Evolutionary conservation across 2,113 vertebrate species (phyloP), one percentile per base, ranked within the genome.

Genomic region (Poeciliopsis turrubarensis): DNA sequence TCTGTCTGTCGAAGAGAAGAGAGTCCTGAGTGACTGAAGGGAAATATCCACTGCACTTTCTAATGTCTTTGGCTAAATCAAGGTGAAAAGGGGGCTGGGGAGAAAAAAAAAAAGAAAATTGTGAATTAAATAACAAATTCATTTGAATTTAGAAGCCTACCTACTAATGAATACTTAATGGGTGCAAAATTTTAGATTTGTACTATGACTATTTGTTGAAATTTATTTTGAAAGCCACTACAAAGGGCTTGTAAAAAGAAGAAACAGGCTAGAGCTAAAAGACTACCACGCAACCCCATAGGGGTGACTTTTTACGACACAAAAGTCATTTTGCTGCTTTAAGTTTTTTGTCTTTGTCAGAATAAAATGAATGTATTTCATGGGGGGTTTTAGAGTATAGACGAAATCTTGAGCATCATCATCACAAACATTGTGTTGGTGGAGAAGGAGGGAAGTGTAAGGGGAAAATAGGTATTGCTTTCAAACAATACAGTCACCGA

Each of bases 1-100:
- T 79, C 83, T 92, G 91, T 86, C 72, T 92, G 93, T 78, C 87
- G 93, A 88, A 92, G 91, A 94, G 89, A 93, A 90, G 90, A 93
- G 78, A 80, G 84, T 89, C 44, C 90, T 61, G 44, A 72, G 27
- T 47, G 57, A 70, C 65, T 61, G 68, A 61, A 70, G 64, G 63
- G 27, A 37, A 12, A 80, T 62, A 39, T 32, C 37, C 75, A 51
- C 60, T 25, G 51, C 77, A 83, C 65, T 69, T 85, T 69, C 72
- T 75, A 57, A 74, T 8, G 14, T 19, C 0, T 34, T 70, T n/a
- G 1, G 25, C 17, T 39, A 25, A 8, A 5, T 27, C n/a, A 8
- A 29, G 39, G 41, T 12, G 3, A 27, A 44, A 11, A 4, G 31
- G 27, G 30, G 66, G 32, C n/a, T n/a, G n/a, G n/a, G n/a, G n/a